Base-by-base conservation (phyloP, 2,113 vertebrate species). In the Eira barbara region DNA sequence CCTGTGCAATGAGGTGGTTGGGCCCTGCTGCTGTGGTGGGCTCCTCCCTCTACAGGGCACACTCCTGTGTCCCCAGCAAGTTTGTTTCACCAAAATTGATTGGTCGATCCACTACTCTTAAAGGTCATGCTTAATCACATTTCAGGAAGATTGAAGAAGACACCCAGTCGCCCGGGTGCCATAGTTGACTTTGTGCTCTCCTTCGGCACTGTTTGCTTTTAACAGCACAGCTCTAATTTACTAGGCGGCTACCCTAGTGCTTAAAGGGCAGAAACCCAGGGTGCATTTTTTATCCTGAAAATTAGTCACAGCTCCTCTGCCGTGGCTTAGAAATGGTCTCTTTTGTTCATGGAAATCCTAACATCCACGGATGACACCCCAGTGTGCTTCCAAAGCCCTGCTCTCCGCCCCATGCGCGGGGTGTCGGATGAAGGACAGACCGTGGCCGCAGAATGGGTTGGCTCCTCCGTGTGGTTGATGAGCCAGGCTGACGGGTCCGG, bases 121-220 rank as follows among this genome's bases (percentile, higher is more conserved):
- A 98, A 99, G 98, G 98, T 98, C 98, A 97, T 45, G 79, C 92
- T 96, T 98, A 98, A 98, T 98, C 98, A 98, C 97, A 90, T 98
- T 98, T 98, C 91, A 85, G 94, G 95, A 97, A 97, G 98, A 97
- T 52, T 47, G 97, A 98, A 97, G 98, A 98, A 98, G 98, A 95
- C 61, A 63, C 67, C 88, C 86, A 81, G 94, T 76, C 88, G 82
- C 97, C 96, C 0, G 29, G 95, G 0, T 92, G 65, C 91, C 91
- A 45, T 79, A 39, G 79, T 93, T 97, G 97, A 93, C 95, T 10
- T 2, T 93, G n/a, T 49, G 52, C 63, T 61, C 0, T 7, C 94
- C 97, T 94, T 89, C 80, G 76, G n/a, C 92, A 86, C 89, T 97
- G 17, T 97, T 98, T 97, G 93, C 97, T 98, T 97, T 97, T 52